phyloP scores from a whole-genome alignment of 1,140 invertebrate species.

The Copidosoma floridanum region DNA sequence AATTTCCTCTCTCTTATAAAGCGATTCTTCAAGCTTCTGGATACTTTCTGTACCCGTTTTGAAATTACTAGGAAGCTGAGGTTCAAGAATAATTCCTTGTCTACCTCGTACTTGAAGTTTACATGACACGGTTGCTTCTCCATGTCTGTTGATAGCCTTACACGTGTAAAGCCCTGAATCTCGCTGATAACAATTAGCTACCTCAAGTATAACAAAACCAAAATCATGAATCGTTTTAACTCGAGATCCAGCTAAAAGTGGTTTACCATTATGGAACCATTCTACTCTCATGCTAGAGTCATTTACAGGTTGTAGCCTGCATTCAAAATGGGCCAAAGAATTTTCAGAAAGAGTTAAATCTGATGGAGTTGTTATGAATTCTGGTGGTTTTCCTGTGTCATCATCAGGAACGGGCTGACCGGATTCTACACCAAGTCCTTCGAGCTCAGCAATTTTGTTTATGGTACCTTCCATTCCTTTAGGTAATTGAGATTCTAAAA shows the following conservation, averaged over 20 bases:
- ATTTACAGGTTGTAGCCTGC: constrained; percentile 82
- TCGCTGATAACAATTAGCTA: constrained; percentile 82
- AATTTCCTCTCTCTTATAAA: constrained; percentile 85
- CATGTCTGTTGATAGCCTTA: constrained; percentile 87
- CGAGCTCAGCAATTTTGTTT: constrained; percentile 88
- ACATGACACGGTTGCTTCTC: constrained; percentile 83
- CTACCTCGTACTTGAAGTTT: constrained; percentile 81
- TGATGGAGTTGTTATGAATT: constrained; percentile 85
- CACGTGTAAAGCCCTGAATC: constrained; percentile 89
- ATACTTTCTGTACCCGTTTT: constrained; percentile 83
- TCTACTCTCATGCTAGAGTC: constrained; percentile 92
- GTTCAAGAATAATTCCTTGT: constrained; percentile 85
- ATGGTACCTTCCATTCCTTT: constrained; percentile 92
- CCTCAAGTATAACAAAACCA: constrained; percentile 90
- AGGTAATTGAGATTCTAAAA: constrained; percentile 86
- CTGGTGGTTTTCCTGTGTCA: constrained; percentile 85
- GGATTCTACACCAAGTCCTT: constrained; percentile 74
- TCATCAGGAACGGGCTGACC: constrained; percentile 68
- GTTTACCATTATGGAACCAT: constrained; percentile 95
- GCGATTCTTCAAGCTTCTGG: constrained; percentile 83
- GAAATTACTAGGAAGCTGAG: constrained; percentile 85
- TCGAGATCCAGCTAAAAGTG: constrained; percentile 80
- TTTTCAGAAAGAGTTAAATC: constrained; percentile 86
- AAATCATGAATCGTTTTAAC: constrained; percentile 92
- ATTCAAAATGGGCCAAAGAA: constrained; percentile 89